Evolutionary conservation across 2,888 invertebrate species (phyloP), one percentile per base, ranked within the genome.

Genomic region (Saturnia pavonia): DNA sequence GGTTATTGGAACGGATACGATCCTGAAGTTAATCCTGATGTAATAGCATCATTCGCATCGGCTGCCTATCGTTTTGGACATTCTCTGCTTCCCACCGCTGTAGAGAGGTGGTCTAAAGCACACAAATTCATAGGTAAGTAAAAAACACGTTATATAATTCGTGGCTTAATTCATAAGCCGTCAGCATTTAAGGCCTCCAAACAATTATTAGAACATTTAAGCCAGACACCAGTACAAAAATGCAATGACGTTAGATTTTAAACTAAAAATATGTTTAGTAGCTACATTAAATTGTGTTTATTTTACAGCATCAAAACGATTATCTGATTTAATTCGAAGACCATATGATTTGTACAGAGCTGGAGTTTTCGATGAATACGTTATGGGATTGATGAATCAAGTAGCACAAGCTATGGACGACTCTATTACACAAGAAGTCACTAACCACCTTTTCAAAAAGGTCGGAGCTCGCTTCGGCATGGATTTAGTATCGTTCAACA

Each of bases 371-470:
- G 98, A 98, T 85, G 98, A 98, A 90, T 98, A 98, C 85, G 96
- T 98, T 51, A 97, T 98, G 97, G 98, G 98, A 54, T 91, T 98
- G 75, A 97, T 98, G 96, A 98, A 98, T 88, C 98, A 98, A 94
- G 98, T 98, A 34, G 98, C 98, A 1, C 98, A 98, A 89, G 98
- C 98, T 83, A 98, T 98, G 97, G 98, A 98, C 86, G 98, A 98
- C 87, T 98, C 98, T 0, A 97, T 98, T 76, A 98, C 98, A 0
- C 96, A 96, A 81, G 96, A 98, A 95, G 98, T 98, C 1, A 98
- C 98, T 54, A 98, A 98, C 91, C 98, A 98, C 89, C 92, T 98
- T 71, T 98, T 98, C 92, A 98, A 98, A 90, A 97, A 97, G 88
- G 96, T 96, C 57, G 95, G 96, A 63, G 95, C 95, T 7, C 86